Conservation (phyloP, 2,113 vertebrate genomes). For the Martes martes region DNA sequence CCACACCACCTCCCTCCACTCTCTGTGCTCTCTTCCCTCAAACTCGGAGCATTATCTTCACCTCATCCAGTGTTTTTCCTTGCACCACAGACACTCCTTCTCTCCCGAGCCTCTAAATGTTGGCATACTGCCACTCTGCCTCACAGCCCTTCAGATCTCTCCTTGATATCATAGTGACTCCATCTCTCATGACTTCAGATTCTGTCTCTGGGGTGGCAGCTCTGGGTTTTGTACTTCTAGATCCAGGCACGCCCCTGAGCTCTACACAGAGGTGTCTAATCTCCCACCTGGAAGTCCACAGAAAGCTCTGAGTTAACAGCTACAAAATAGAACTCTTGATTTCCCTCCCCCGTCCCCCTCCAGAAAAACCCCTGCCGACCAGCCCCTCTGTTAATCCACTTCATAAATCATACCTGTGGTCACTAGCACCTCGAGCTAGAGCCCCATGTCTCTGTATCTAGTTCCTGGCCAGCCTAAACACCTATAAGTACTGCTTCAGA, state of each 20-base stretch:
- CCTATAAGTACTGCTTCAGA: neutral
- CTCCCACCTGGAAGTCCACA: neutral
- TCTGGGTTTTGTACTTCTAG: too few species aligned
- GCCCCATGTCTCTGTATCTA: accelerated
- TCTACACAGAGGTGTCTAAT: neutral
- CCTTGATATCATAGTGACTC: neutral
- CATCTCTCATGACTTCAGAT: neutral
- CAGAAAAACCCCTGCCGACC: neutral
- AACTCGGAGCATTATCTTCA: neutral
- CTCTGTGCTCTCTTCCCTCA: accelerated
- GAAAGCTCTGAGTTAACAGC: neutral
- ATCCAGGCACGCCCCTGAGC: neutral
- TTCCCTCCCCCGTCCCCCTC: accelerated
- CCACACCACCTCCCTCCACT: accelerated
- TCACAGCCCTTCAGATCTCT: neutral
- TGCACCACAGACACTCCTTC: neutral
- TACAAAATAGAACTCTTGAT: neutral
- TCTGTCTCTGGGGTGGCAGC: accelerated
- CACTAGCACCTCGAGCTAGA: neutral
- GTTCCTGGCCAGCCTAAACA: neutral
- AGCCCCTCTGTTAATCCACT: neutral
- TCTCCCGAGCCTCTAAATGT: neutral
- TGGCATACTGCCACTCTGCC: accelerated
- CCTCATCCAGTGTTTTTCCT: neutral
- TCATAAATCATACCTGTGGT: neutral